These are phyloP conservation scores for Callionymus lyra DNA, from an alignment of 2,113 vertebrate species.

Conservation along the genomic window DNA sequence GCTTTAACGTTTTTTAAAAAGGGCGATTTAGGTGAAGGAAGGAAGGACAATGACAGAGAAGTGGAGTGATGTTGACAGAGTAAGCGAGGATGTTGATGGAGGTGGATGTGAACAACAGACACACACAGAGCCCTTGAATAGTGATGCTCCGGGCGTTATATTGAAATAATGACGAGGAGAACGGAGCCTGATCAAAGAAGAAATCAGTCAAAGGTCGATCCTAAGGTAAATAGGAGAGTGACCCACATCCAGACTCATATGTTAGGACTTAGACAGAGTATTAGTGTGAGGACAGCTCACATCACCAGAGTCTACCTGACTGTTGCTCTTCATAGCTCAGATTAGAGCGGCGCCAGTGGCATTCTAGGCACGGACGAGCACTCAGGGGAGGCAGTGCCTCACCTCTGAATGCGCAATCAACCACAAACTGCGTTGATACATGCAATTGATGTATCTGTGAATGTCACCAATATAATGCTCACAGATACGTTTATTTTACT, in stretches of 20 bases:
- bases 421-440: too few relatives aligned
- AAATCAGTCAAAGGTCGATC: constrained; percentile 22
- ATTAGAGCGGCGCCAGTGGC: constrained; percentile 22
- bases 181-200: constrained; percentile 15
- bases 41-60: constrained; percentile 4
- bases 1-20: constrained; percentile 42
- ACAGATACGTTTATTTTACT: too few relatives aligned
- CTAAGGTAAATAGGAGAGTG: constrained; percentile 19
- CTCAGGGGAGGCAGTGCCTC: too few relatives aligned
- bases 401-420: too few relatives aligned
- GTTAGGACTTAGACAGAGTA: constrained; percentile 12
- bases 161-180: constrained; percentile 18
- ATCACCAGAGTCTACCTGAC: constrained; percentile 8
- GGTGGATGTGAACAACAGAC: constrained; percentile 2
- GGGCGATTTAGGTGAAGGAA: constrained; percentile 6
- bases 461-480: too few relatives aligned
- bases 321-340: constrained; percentile 8
- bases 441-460: too few relatives aligned
- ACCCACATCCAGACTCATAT: constrained; percentile 13
- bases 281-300: constrained; percentile 5
- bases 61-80: constrained; percentile 13
- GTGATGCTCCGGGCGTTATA: constrained; percentile 16
- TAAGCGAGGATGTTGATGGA: constrained; percentile 14
- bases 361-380: too few relatives aligned
- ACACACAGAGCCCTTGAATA: constrained; percentile 13